Evolutionary conservation across 2,113 vertebrate species (phyloP).

Genomic region (Corythornis vintsioides): DNA sequence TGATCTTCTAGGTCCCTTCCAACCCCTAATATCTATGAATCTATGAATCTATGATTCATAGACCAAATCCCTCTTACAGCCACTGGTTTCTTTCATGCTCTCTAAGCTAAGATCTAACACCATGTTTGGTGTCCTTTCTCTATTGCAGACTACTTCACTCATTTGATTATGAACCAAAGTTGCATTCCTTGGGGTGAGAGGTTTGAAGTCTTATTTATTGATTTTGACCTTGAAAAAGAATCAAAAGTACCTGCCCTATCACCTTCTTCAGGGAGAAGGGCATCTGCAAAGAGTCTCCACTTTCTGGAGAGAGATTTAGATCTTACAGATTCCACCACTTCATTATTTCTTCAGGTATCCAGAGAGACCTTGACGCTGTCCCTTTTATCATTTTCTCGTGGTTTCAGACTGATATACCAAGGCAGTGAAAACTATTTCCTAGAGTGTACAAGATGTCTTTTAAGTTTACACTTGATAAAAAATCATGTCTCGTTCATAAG

Average conservation of each 20-base stretch:
- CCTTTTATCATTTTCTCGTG: neutral
- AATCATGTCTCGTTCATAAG: neutral
- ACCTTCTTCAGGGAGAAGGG: neutral
- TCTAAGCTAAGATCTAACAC: neutral
- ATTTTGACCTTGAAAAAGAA: neutral
- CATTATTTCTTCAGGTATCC: neutral
- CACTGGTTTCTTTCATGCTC: neutral
- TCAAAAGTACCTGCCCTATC: neutral
- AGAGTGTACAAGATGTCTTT: neutral
- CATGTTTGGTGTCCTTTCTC: neutral
- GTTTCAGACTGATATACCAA: neutral
- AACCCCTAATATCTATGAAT: too few relatives aligned
- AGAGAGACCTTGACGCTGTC: neutral
- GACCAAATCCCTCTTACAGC: neutral
- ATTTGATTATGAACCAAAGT: neutral
- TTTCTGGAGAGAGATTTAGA: neutral
- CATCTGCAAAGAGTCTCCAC: neutral
- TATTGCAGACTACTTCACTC: neutral
- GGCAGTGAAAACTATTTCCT: neutral
- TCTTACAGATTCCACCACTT: neutral
- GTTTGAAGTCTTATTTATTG: neutral
- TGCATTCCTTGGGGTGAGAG: neutral
- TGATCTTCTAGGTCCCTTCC: too few relatives aligned
- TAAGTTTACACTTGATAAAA: conserved; percentile 38
- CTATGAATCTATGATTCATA: neutral